A percentile compares a stretch with the other conserved stretches of the same genome.
Conservation (phyloP, 2,888 invertebrate species). For the Agrotis puta region DNA sequence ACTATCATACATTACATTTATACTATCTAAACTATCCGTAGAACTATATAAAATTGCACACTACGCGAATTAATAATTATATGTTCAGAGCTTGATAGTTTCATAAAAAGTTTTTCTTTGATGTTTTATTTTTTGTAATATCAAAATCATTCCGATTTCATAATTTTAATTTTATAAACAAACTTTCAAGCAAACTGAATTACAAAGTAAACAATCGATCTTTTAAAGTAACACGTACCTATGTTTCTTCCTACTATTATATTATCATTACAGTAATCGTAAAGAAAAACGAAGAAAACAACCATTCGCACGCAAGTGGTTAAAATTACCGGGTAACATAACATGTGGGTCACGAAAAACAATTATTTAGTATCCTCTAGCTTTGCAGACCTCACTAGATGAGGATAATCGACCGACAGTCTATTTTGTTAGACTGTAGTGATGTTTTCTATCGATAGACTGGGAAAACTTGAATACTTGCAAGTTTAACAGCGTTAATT, state of each 20-base stretch:
- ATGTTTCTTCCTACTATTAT: conserved; percentile 17
- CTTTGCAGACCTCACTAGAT: conserved; percentile 40
- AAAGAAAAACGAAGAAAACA: conserved; percentile 19
- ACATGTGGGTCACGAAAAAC: conserved; percentile 74
- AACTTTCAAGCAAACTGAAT: background rate
- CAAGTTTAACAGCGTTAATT: background rate
- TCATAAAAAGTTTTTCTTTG: conserved; percentile 50
- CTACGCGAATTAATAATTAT: conserved; percentile 32
- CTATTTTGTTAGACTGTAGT: conserved; percentile 33
- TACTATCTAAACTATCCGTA: conserved; percentile 45
- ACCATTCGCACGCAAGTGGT: conserved; percentile 47
- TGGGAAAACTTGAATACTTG: background rate
- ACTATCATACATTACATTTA: conserved; percentile 53
- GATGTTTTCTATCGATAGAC: conserved; percentile 48
- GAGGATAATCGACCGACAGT: conserved; percentile 45
- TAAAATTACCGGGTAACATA: conserved; percentile 50
- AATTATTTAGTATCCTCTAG: conserved; percentile 68
- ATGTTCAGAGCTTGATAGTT: conserved; percentile 33
- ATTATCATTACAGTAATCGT: conserved; percentile 9
- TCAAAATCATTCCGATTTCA: conserved; percentile 4
- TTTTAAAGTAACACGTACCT: conserved; percentile 8
- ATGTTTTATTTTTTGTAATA: conserved; percentile 28
- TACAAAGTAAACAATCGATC: conserved; percentile 11
- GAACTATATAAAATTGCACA: conserved; percentile 54
- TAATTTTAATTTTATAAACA: background rate